phyloP scores from a whole-genome alignment of 2,888 invertebrate genomes.

The Erebia epiphron region DNA sequence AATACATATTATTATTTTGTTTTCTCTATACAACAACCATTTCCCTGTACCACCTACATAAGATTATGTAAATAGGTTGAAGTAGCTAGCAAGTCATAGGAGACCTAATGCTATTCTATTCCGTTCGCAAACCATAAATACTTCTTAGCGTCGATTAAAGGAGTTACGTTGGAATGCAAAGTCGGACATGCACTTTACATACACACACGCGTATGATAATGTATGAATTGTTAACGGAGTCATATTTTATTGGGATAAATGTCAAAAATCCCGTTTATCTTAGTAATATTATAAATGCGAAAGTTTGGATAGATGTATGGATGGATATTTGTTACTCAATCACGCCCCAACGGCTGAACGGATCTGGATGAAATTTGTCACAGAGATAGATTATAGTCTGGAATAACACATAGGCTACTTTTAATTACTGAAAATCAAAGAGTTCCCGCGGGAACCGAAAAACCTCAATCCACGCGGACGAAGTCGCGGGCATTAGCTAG shows the following conservation, averaged over 20 bases:
- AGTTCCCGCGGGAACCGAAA: too few species aligned
- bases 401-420: too few species aligned
- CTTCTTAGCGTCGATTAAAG: slow-evolving; percentile 49
- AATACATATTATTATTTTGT: slow-evolving; percentile 6
- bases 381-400: too few species aligned
- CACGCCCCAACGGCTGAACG: too few species aligned
- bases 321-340: too few species aligned
- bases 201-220: slow-evolving; percentile 43
- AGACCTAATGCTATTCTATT: slow-evolving; percentile 45
- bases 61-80: slow-evolving; percentile 40
- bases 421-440: too few species aligned
- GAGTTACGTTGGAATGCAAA: slow-evolving; percentile 48
- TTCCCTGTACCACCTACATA: slow-evolving; percentile 29
- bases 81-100: slow-evolving; percentile 40
- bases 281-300: too few species aligned
- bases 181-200: slow-evolving; percentile 44
- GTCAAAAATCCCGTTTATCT: slow-evolving; percentile 37
- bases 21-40: slow-evolving; percentile 18
- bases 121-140: slow-evolving; percentile 52
- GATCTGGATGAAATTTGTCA: too few species aligned
- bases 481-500: too few species aligned
- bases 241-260: slow-evolving; percentile 65
- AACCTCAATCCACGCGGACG: too few species aligned
- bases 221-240: slow-evolving; percentile 58
- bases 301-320: too few species aligned